Evolutionary conservation across 2,113 vertebrate species (phyloP).

Genomic region (Corythornis cristatus): DNA sequence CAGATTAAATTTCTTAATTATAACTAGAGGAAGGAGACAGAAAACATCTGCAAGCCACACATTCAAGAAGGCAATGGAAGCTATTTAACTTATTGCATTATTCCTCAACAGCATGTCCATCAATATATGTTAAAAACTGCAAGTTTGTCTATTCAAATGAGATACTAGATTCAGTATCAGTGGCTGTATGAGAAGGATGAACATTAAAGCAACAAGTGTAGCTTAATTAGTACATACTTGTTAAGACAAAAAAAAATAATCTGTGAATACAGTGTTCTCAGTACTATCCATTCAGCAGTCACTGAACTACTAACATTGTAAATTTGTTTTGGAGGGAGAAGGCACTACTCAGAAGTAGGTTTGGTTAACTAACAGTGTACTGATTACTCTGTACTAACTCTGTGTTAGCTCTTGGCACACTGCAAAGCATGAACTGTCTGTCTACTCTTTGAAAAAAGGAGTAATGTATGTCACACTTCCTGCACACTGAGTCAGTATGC

Average conservation of each 20-base stretch:
- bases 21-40: not conserved
- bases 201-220: not conserved
- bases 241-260: not conserved
- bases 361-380: not conserved
- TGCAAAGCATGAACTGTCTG: not conserved
- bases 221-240: rapidly evolving
- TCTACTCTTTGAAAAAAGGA: not conserved
- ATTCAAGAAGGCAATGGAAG: not conserved
- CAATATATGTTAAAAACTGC: not conserved
- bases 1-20: not conserved
- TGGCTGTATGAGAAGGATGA: not conserved
- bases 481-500: not conserved
- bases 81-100: not conserved
- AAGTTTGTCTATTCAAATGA: not conserved
- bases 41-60: not conserved
- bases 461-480: not conserved
- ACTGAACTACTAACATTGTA: not conserved
- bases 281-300: not conserved
- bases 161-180: not conserved
- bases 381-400: not conserved
- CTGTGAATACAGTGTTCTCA: not conserved
- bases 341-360: not conserved
- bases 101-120: not conserved
- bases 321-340: not conserved
- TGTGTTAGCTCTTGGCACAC: not conserved